Evolutionary conservation across 2,797 vertebrate species (phyloP).

Genomic region (Dromococcyx pavoninus): DNA sequence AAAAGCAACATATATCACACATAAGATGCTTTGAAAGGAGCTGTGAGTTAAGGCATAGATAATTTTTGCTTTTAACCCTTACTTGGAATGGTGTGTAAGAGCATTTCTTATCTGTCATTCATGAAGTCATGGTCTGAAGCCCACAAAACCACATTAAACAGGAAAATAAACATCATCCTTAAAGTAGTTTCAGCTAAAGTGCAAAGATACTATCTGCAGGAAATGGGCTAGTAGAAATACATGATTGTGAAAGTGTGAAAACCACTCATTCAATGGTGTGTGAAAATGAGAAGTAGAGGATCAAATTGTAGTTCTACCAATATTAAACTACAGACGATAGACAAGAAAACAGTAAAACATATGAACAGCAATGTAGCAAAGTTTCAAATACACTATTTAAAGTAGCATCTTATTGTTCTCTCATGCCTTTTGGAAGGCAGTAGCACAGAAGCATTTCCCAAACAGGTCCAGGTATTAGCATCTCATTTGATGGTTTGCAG

Average conservation of each 20-base stretch:
- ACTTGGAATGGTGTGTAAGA: neutral
- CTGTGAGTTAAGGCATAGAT: neutral
- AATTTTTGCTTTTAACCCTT: neutral
- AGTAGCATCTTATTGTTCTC: neutral
- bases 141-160: neutral
- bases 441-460: neutral
- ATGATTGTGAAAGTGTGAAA: neutral
- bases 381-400: neutral
- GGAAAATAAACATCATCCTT: neutral
- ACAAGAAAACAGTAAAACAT: neutral
- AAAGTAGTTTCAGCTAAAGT: neutral
- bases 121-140: neutral
- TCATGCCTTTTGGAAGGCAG: neutral
- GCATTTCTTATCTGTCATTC: neutral
- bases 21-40: neutral
- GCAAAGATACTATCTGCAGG: neutral
- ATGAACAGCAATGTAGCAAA: neutral
- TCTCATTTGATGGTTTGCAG: neutral
- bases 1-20: neutral
- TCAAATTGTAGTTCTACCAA: neutral
- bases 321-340: neutral
- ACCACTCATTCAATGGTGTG: accelerated
- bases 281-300: neutral
- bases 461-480: neutral
- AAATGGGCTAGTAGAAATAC: neutral